A percentile compares a stretch with the other conserved stretches of the same genome.
These are phyloP conservation scores for Stratiomys singularior DNA, from an alignment of 2,888 invertebrate species.

Conservation along the genomic window DNA sequence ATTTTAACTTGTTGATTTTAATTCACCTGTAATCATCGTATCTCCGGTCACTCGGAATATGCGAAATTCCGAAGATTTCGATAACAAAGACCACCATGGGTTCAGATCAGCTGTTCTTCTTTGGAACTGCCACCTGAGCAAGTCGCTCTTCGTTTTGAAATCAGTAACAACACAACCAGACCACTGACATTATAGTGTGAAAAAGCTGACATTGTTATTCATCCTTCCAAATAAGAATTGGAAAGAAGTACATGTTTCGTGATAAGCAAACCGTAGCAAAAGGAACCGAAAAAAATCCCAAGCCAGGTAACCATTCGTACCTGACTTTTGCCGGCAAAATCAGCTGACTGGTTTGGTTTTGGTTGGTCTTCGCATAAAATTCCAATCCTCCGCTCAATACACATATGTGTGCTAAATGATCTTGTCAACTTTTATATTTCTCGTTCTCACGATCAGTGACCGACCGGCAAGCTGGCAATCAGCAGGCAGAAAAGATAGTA, in stretches of 20 bases:
- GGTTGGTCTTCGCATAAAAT: neutral
- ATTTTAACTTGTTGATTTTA: no score
- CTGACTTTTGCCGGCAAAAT: slow-evolving; percentile 23
- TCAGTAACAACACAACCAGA: neutral
- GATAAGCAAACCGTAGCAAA: neutral
- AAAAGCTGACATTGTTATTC: neutral
- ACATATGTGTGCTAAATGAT: slow-evolving; percentile 43
- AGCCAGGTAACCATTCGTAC: slow-evolving; percentile 25
- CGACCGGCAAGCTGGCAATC: slow-evolving; percentile 2
- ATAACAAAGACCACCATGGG: slow-evolving; percentile 18
- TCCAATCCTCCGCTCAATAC: slow-evolving; percentile 5
- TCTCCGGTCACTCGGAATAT: slow-evolving; percentile 10
- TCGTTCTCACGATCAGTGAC: slow-evolving; percentile 45
- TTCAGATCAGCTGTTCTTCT: slow-evolving; percentile 10
- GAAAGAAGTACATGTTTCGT: neutral
- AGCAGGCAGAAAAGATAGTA: no score
- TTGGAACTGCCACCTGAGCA: neutral
- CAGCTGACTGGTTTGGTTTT: slow-evolving; percentile 29
- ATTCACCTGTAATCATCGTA: neutral
- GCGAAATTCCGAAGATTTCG: neutral
- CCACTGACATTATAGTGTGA: neutral
- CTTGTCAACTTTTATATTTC: slow-evolving; percentile 38
- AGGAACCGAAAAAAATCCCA: neutral
- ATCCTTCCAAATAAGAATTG: slow-evolving; percentile 1
- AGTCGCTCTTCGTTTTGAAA: neutral